These are phyloP conservation scores for Arizona elegans DNA, from an alignment of 2,113 vertebrate species.

Conservation along the genomic window DNA sequence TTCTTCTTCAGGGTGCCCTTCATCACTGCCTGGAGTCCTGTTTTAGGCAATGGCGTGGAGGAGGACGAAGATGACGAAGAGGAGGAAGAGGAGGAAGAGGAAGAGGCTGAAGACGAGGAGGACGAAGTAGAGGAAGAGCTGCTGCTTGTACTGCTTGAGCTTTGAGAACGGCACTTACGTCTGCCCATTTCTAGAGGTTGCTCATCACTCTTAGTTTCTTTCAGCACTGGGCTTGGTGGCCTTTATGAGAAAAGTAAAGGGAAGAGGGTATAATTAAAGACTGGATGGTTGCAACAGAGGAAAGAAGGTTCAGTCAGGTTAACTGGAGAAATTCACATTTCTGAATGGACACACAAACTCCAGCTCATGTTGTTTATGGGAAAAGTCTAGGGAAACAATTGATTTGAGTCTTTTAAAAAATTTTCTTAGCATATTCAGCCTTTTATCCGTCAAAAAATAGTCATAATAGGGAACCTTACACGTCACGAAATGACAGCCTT, in stretches of 20 bases:
- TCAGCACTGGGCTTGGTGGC: conserved; percentile 54
- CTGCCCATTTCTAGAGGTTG: conserved; percentile 52
- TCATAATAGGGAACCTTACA: not conserved
- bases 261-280: not conserved
- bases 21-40: conserved; percentile 57
- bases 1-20: conserved; percentile 66
- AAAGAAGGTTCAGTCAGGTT: not conserved
- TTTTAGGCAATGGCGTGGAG: conserved; percentile 60
- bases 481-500: not conserved
- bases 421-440: not conserved
- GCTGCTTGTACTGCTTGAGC: conserved; percentile 64
- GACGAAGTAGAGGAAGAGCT: conserved; percentile 54
- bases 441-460: not conserved
- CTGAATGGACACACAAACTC: not conserved
- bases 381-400: not conserved
- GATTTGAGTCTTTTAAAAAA: not conserved
- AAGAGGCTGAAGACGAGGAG: conserved; percentile 35
- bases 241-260: conserved; percentile 17
- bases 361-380: not conserved
- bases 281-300: not conserved
- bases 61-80: conserved; percentile 47
- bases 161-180: conserved; percentile 58
- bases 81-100: conserved; percentile 1
- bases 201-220: conserved; percentile 57
- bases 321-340: not conserved